Percentiles rank a stretch among this genome's conserved stretches.
phyloP scores from a whole-genome alignment of 2,888 invertebrate species.

The Drosophila ustulata region DNA sequence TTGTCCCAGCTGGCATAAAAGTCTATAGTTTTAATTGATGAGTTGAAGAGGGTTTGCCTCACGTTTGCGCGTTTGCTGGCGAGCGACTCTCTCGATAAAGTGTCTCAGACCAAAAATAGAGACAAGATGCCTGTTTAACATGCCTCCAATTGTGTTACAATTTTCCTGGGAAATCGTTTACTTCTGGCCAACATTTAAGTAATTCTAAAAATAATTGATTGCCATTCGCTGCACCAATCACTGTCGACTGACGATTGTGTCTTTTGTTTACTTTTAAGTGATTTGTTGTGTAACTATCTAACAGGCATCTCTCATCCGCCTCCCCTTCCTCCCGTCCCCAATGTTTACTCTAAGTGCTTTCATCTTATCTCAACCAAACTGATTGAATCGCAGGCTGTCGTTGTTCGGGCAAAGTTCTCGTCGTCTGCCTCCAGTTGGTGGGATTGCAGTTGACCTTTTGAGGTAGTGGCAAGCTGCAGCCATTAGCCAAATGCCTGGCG shows the following conservation, averaged over 20 bases:
- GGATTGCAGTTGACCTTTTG: slow-evolving; percentile 70
- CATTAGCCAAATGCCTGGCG: slow-evolving; percentile 72
- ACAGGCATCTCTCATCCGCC: not conserved
- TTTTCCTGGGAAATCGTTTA: slow-evolving; percentile 4
- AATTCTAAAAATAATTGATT: slow-evolving; percentile 22
- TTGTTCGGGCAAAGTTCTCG: not conserved
- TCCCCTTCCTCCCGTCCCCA: no score
- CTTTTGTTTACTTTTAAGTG: slow-evolving; percentile 22
- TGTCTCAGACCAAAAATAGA: slow-evolving; percentile 9
- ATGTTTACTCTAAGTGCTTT: slow-evolving; percentile 5
- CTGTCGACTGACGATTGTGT: not conserved
- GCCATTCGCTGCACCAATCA: slow-evolving; percentile 14
- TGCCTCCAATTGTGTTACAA: not conserved
- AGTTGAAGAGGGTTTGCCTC: slow-evolving; percentile 69
- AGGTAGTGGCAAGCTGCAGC: slow-evolving; percentile 36
- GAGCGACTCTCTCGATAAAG: slow-evolving; percentile 51
- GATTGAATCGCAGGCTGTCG: slow-evolving; percentile 11
- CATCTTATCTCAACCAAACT: slow-evolving; percentile 8
- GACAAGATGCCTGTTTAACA: not conserved
- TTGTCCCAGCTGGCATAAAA: slow-evolving; percentile 49
- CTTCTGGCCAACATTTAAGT: slow-evolving; percentile 5
- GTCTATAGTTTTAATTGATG: slow-evolving; percentile 70
- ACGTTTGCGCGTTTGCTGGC: slow-evolving; percentile 11
- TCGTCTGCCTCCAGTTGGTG: not conserved
- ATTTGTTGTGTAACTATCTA: slow-evolving; percentile 31